Base-by-base conservation (phyloP, 2,888 invertebrate species). In the Plusia festucae region DNA sequence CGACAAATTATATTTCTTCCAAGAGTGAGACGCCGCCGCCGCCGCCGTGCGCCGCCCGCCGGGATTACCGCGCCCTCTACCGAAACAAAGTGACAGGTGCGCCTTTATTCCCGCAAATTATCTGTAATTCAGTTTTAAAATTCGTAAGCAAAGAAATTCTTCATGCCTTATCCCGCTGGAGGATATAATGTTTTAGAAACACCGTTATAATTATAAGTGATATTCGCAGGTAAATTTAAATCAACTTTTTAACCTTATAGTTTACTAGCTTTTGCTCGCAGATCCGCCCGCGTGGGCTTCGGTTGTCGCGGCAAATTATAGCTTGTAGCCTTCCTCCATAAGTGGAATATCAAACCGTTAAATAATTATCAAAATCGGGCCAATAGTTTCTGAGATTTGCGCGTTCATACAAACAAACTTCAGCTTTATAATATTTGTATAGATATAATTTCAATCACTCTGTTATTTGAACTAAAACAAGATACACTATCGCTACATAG, bases 1-100 rank as follows among this genome's bases (percentile, higher is more conserved):
- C 82, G 83, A 85, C 88, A 88, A 88, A 88, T 88, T 84, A 86
- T 87, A 86, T 88, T 82, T 83, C 74, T 30, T 30, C 9, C 9
- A 30, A 2, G n/a, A 15, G 5, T n/a, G 40, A 7, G 40, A 40
- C 40, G n/a, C 27, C 34, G 60, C 57, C 68, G 65, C 60, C 62
- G 55, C 67, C 68, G 65, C 69, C 57, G 66, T 62, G 58, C 62
- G 55, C 67, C 68, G 65, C 69, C 79, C 78, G 65, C 52, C 57
- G 78, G 85, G 84, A 81, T 72, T 79, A 76, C 75, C 44, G 60
- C 68, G 79, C 77, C 77, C 64, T 60, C 74, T 62, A 72, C 72
- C 72, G 71, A 60, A 64, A 69, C 66, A 74, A 77, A 75, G 78
- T 82, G 85, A 85, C 86, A 83, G 85, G 79, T 84, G 82, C 68